Evolutionary conservation across 2,113 vertebrate species (phyloP), one percentile per base, ranked within the genome.

Genomic region (Austrofundulus limnaeus): DNA sequence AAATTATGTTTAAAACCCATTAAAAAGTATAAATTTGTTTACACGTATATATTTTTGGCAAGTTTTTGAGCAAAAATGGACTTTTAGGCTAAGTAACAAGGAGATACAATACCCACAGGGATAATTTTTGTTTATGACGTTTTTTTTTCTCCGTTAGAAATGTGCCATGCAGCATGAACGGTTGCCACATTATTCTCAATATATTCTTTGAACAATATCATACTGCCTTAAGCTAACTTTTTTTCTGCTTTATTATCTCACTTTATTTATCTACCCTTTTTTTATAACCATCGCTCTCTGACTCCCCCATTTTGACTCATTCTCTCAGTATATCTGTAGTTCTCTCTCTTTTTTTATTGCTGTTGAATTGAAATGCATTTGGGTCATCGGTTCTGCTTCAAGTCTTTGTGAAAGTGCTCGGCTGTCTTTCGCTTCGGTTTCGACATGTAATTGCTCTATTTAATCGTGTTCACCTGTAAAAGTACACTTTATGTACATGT

Each of bases 341-440:
- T 67, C 28, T 25, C 15, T 71, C 61, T 59, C 57, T 78, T 15
- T 43, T 43, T 46, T 20, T 34, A 53, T 13, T n/a, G 50, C 70
- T 19, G 4, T 75, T 84, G 72, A 75, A 90, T 91, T 89, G 78
- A 90, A 86, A 88, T 90, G 88, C 79, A 91, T 87, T 90, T 91
- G 86, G 88, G 88, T 91, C 90, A 91, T 79, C 72, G 56, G 72
- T 85, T 88, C 82, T 77, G 73, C 81, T 70, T 70, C 62, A 63
- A 80, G 80, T 78, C 77, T 49, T 45, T 79, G 64, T 84, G 73
- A 86, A 86, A 59, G 71, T 54, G 58, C 62, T 78, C 47, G 9
- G 51, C 62, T 76, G 65, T 66, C 49, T 79, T 62, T 65, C 63
- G 51, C 58, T 66, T 72, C 17, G 20, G 28, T 63, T 61, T 64